Percentiles rank a stretch among this genome's conserved stretches.
These are phyloP conservation scores for Pontoporia blainvillei DNA, from an alignment of 2,113 vertebrate genomes.

Conservation along the genomic window DNA sequence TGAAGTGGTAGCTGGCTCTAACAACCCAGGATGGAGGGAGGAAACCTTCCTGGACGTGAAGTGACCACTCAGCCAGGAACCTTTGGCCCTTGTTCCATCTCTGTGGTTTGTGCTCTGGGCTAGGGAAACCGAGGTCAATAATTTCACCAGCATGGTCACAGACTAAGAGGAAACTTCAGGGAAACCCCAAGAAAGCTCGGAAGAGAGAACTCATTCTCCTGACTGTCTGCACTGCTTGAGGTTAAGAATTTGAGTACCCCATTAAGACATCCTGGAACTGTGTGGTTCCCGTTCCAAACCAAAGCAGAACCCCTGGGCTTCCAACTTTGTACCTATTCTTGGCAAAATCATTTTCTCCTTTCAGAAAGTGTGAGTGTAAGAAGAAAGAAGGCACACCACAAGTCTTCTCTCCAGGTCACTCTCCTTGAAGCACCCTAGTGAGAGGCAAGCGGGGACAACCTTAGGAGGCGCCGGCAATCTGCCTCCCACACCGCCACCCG, in stretches of 20 bases:
- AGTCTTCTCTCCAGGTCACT: background rate
- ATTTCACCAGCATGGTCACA: background rate
- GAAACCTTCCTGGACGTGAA: background rate
- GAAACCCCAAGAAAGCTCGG: background rate
- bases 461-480: too few species aligned
- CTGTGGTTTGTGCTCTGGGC: background rate
- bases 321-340: background rate
- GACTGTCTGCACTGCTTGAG: background rate
- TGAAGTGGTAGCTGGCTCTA: background rate
- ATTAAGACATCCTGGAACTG: background rate
- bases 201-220: background rate
- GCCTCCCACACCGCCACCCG: background rate
- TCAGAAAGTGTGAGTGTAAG: background rate
- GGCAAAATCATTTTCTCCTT: background rate
- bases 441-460: background rate
- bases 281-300: background rate
- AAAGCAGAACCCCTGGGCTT: background rate
- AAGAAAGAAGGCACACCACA: background rate
- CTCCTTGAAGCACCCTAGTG: background rate
- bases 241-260: background rate
- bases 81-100: background rate
- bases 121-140: background rate
- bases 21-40: background rate
- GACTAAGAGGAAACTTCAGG: background rate
- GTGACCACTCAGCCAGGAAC: background rate